Base-by-base conservation (phyloP, 1,140 invertebrate species). In the Amphibalanus amphitrite region DNA sequence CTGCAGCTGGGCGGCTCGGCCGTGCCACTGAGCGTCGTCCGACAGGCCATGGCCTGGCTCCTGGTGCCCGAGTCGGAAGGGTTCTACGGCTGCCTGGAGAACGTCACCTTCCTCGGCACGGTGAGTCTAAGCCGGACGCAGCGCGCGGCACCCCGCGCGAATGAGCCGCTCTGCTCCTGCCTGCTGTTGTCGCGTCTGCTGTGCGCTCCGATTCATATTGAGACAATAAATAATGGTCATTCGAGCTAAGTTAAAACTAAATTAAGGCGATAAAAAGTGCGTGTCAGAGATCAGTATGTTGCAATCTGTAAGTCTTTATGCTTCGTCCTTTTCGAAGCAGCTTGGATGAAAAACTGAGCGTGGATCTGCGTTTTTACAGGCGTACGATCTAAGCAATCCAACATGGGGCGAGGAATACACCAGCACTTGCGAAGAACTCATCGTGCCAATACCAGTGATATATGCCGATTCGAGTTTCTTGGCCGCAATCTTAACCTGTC, bases 1-100 rank as follows among this genome's bases (percentile, higher is more conserved):
- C 82, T 97, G 29, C 93, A 97, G 83, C 84, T 98, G 68, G 94
- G 94, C 38, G 95, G 95, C 0, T 20, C 47, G 10, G 47, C 47
- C 47, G 47, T 59, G 47, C 47, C 47, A 1, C 10, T 59, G 10
- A 59, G 47, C 47, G 3, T 20, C 1, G 47, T 59, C 47, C 10
- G 47, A 1, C 13, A 20, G 10, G 10, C 1, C 47, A 59, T 6
- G 47, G 17, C 47, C 47, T 59, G 47, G 47, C 1, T 59, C 1
- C 10, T 17, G 47, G 47, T 59, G 47, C 47, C 47, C 47, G 47
- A 1, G 13, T 59, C 47, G 13, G 47, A 59, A 1, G 47, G 47
- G 10, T 59, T 59, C 47, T 59, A 20, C 47, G 47, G 47, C 47
- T 59, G 47, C 17, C 47, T 59, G 47, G 47, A 59, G 47, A 59